phyloP scores from a whole-genome alignment of 2,888 invertebrate genomes.

The Minunthozetes semirufus region DNA sequence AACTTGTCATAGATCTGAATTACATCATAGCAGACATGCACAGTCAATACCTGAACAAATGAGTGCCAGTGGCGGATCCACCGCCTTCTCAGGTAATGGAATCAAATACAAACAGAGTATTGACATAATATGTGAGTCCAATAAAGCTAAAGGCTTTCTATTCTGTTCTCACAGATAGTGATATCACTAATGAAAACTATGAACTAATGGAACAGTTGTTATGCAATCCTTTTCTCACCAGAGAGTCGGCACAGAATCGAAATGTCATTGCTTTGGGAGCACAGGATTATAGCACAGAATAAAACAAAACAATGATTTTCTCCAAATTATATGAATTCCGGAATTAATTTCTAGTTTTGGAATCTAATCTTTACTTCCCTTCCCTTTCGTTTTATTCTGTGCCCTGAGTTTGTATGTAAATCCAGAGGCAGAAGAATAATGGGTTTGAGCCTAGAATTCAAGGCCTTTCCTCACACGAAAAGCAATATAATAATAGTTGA shows the following conservation, averaged over 20 bases:
- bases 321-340: not conserved
- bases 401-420: not conserved
- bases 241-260: not conserved
- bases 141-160: not conserved
- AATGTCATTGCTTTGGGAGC: not conserved
- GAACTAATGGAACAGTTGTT: not conserved
- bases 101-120: not conserved
- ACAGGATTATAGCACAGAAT: not conserved
- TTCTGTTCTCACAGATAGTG: not conserved
- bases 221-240: not conserved
- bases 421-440: not conserved
- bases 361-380: too few relatives aligned
- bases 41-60: not conserved
- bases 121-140: not conserved
- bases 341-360: not conserved
- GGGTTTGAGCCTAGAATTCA: not conserved
- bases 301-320: not conserved
- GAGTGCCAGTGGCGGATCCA: not conserved
- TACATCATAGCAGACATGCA: not conserved
- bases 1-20: not conserved
- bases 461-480: not conserved
- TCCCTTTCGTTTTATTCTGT: not conserved
- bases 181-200: not conserved
- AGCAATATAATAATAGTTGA: not conserved
- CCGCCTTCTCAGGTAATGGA: not conserved